Percentiles rank a stretch among this genome's conserved stretches.
These are phyloP conservation scores for Deroplatys truncata DNA, from an alignment of 2,888 invertebrate genomes.

Conservation along the genomic window DNA sequence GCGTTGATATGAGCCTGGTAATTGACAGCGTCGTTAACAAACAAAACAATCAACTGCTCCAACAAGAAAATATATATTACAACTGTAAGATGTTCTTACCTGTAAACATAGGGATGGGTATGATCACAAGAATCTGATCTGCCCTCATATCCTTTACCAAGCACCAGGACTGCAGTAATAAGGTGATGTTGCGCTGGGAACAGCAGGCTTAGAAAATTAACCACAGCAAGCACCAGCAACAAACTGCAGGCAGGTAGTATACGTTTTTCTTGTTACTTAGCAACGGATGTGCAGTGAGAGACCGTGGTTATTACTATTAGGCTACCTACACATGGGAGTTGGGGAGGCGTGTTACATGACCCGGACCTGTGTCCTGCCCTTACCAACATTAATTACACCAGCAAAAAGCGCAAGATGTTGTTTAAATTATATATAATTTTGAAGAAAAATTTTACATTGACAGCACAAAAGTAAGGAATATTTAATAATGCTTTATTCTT, in stretches of 20 bases:
- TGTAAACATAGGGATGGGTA: too few relatives aligned
- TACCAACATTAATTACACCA: neutral
- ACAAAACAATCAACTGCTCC: too few relatives aligned
- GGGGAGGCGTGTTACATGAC: neutral
- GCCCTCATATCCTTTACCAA: too few relatives aligned
- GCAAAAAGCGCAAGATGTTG: neutral
- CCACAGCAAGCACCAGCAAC: neutral
- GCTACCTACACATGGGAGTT: neutral
- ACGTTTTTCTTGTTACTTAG: neutral
- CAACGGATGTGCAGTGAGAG: neutral
- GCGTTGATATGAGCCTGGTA: too few relatives aligned
- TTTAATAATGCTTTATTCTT: too few relatives aligned
- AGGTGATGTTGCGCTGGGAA: neutral
- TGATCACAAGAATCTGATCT: too few relatives aligned
- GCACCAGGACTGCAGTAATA: neutral
- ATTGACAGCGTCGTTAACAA: too few relatives aligned
- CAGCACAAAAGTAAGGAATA: too few relatives aligned
- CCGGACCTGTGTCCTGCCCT: neutral
- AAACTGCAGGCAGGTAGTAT: neutral
- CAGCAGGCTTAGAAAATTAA: neutral
- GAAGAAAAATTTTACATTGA: too few relatives aligned
- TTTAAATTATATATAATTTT: neutral
- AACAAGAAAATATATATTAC: too few relatives aligned
- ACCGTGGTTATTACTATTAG: neutral
- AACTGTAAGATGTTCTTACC: too few relatives aligned